A percentile compares a stretch with the other conserved stretches of the same genome.
Conservation (phyloP, 2,888 invertebrate genomes). For the Rhagonycha lutea region DNA sequence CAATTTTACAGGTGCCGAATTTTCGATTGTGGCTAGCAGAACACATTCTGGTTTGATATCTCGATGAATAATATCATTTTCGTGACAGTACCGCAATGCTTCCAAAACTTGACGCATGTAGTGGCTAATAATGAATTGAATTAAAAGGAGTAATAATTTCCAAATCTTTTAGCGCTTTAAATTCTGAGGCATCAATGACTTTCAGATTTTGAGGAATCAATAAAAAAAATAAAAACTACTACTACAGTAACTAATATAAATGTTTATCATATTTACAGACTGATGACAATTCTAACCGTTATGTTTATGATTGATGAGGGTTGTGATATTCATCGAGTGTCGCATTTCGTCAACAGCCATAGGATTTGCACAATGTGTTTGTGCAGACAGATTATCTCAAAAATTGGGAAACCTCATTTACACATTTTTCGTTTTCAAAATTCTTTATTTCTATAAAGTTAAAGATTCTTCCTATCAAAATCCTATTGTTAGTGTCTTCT, state of each 20-base stretch:
- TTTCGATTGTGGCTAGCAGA: slow-evolving; percentile 92
- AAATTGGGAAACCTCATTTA: not conserved
- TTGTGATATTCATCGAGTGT: not conserved
- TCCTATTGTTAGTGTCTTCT: too few species aligned
- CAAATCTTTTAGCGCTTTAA: not conserved
- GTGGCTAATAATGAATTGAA: slow-evolving; percentile 70
- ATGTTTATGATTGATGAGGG: not conserved
- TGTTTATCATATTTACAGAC: not conserved
- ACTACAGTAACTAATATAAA: not conserved
- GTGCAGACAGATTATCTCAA: not conserved
- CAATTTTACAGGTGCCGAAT: slow-evolving; percentile 96
- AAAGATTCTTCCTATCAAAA: too few species aligned
- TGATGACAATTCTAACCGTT: not conserved
- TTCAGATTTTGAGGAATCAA: not conserved
- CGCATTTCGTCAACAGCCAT: too few species aligned
- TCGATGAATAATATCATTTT: slow-evolving; percentile 96
- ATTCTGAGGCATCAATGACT: not conserved
- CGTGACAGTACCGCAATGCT: slow-evolving; percentile 96
- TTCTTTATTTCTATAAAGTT: too few species aligned
- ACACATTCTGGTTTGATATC: slow-evolving; percentile 98
- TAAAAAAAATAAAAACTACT: not conserved
- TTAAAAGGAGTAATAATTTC: not conserved
- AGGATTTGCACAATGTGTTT: not conserved
- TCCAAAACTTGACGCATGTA: slow-evolving; percentile 98
- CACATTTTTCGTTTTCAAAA: too few species aligned